Evolutionary conservation across 2,797 vertebrate genomes (phyloP).

Genomic region (Pangasius larnaudii): DNA sequence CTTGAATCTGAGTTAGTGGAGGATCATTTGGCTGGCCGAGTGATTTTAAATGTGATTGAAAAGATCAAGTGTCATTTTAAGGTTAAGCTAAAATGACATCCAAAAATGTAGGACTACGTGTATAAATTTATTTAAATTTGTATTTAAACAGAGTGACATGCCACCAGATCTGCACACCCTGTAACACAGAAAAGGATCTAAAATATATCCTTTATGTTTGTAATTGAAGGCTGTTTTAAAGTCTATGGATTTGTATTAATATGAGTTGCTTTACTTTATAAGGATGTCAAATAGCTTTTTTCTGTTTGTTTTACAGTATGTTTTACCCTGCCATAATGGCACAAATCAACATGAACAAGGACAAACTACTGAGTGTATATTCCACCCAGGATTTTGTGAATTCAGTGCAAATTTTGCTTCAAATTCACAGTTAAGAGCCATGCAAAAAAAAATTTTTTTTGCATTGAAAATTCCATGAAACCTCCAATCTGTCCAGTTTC

Average conservation of each 20-base stretch:
- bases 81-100: conserved; percentile 61
- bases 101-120: conserved; percentile 60
- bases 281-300: neutral
- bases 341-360: conserved; percentile 28
- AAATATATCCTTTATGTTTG: conserved; percentile 23
- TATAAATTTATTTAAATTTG: conserved; percentile 47
- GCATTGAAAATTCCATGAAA: neutral
- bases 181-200: conserved; percentile 25
- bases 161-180: conserved; percentile 33
- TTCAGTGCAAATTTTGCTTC: neutral
- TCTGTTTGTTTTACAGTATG: conserved; percentile 29
- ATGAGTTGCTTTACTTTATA: conserved; percentile 42
- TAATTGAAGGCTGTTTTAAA: conserved; percentile 40
- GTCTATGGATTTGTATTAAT: conserved; percentile 23
- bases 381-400: conserved; percentile 36
- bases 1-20: conserved; percentile 54
- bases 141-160: conserved; percentile 33
- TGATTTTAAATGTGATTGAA: conserved; percentile 66
- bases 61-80: conserved; percentile 42
- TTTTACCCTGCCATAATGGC: conserved; percentile 34
- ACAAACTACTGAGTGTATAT: conserved; percentile 48
- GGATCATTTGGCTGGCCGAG: conserved; percentile 79
- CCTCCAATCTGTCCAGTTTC: too few species aligned
- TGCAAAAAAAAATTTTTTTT: neutral
- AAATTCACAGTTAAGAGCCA: neutral